Percentiles rank a stretch among this genome's conserved stretches.
Conservation (phyloP, 2,113 vertebrate species). For the Anser cygnoides region DNA sequence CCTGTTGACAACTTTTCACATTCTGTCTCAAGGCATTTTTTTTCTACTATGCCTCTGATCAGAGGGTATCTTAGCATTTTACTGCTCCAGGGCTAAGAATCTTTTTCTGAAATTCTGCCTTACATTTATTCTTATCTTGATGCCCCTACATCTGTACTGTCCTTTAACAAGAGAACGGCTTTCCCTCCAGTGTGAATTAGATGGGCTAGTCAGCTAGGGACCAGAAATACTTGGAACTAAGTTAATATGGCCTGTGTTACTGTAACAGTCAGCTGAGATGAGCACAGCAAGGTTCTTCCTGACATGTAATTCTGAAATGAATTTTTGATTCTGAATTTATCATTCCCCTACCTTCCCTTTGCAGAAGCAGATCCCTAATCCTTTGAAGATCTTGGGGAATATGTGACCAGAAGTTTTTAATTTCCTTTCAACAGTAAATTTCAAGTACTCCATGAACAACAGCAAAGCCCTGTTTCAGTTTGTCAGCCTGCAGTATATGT, state of each 20-base stretch:
- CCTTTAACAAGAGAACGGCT: neutral
- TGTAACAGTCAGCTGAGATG: rapidly evolving
- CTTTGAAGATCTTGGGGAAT: neutral
- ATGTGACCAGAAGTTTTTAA: neutral
- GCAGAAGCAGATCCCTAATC: neutral
- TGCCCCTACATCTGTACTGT: neutral
- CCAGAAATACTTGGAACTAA: neutral
- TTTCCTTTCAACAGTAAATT: neutral
- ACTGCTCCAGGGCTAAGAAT: neutral
- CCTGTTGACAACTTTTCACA: neutral
- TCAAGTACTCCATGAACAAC: neutral
- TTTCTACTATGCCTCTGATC: neutral
- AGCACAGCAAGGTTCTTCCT: neutral
- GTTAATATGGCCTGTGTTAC: neutral
- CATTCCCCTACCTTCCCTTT: neutral
- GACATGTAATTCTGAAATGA: neutral
- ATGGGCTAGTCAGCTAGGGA: neutral
- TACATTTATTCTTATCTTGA: neutral
- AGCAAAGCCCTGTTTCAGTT: neutral
- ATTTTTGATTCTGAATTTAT: neutral
- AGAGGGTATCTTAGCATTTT: neutral
- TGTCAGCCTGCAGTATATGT: too few relatives aligned
- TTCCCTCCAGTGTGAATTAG: neutral
- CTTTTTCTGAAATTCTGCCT: neutral
- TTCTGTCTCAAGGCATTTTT: neutral